Conservation (phyloP, 2,797 vertebrate species). For the Anisognathus igniventris region DNA sequence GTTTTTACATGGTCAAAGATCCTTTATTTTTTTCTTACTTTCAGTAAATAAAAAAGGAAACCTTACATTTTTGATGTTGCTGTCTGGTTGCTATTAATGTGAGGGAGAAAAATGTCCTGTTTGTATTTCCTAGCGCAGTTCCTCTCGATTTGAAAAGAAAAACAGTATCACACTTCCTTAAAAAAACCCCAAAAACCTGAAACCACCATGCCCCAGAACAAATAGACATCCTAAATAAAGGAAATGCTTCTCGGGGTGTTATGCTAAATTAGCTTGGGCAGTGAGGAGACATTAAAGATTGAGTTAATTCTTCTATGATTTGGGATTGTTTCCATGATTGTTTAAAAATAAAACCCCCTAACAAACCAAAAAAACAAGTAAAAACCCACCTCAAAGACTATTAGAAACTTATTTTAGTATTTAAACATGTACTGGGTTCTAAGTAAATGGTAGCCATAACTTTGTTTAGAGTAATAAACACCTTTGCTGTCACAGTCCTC, state of each 20-base stretch:
- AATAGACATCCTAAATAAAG: not conserved
- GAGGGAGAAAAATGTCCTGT: not conserved
- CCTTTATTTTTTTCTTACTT: not conserved
- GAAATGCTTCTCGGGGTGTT: not conserved
- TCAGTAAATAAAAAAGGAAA: slow-evolving; percentile 9
- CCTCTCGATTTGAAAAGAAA: not conserved
- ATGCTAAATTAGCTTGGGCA: not conserved
- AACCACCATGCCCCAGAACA: not conserved
- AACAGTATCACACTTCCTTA: not conserved
- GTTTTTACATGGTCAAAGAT: slow-evolving; percentile 32
- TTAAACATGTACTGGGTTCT: not conserved
- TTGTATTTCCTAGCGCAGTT: not conserved
- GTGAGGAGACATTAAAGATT: not conserved
- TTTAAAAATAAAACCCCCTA: not conserved
- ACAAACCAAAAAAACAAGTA: not conserved
- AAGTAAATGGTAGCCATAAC: not conserved
- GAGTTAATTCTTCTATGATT: not conserved
- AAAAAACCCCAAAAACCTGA: not conserved
- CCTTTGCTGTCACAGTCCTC: not conserved
- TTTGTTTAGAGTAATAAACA: not conserved
- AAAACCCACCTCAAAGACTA: not conserved
- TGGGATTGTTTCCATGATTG: not conserved
- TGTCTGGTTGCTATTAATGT: not conserved
- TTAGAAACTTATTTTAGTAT: not conserved
- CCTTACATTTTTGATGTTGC: not conserved